Evolutionary conservation across 37 sponge, comb jelly and placozoan genomes (phyloP).

Genomic region (Mnemiopsis leidyi): DNA sequence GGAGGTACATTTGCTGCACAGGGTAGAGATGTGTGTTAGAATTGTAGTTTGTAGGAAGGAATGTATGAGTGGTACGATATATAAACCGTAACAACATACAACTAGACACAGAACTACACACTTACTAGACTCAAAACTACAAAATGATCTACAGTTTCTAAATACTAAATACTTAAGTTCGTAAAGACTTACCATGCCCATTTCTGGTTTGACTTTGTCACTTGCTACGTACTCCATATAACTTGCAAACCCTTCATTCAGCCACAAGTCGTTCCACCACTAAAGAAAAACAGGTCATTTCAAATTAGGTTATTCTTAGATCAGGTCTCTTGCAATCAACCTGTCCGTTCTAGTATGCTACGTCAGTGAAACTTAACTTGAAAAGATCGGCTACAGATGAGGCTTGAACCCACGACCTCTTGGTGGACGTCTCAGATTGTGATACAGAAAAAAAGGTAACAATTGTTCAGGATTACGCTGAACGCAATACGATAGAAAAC

Average conservation of each 20-base stretch:
- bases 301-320: neutral
- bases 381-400: neutral
- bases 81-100: neutral
- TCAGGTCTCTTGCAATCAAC: too few species aligned
- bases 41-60: too few species aligned
- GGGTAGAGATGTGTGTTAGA: too few species aligned
- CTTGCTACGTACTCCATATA: constrained; percentile 56
- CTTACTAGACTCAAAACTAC: too few species aligned
- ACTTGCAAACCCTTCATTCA: constrained; percentile 36
- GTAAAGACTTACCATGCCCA: constrained; percentile 51
- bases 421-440: too few species aligned
- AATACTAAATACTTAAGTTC: too few species aligned
- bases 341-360: neutral
- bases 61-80: neutral
- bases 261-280: constrained; percentile 60
- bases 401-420: too few species aligned
- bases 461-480: too few species aligned
- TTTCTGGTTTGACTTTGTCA: neutral
- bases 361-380: neutral
- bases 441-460: too few species aligned
- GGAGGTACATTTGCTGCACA: constrained; percentile 23
- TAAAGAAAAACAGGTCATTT: neutral
- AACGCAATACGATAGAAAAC: too few species aligned
- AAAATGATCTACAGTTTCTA: too few species aligned
- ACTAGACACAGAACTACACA: too few species aligned